Evolutionary conservation across 2,888 invertebrate genomes (phyloP).

Genomic region (Limnephilus auricula): DNA sequence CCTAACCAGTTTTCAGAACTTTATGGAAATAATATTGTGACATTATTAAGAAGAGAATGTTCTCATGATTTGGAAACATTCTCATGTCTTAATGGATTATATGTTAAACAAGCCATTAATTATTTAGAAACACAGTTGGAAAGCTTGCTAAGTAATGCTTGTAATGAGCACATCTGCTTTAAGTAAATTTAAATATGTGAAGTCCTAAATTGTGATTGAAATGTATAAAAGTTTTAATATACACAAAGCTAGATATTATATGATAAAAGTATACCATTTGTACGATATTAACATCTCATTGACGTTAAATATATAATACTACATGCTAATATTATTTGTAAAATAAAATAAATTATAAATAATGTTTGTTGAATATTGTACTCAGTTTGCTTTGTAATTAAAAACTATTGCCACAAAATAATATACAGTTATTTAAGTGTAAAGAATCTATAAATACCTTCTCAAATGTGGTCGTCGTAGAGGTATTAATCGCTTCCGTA

Average conservation of each 20-base stretch:
- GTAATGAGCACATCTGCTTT: slow-evolving; percentile 27
- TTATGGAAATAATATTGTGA: not conserved
- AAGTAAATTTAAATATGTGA: slow-evolving; percentile 41
- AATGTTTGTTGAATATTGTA: slow-evolving; percentile 24
- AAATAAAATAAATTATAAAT: not conserved
- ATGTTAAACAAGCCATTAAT: not conserved
- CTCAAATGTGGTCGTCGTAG: not conserved
- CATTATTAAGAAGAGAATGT: not conserved
- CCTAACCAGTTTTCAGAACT: not conserved
- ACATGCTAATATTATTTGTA: not conserved
- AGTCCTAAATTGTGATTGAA: slow-evolving; percentile 13
- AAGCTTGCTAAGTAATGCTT: slow-evolving; percentile 33
- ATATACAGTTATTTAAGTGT: not conserved
- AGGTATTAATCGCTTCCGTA: not conserved
- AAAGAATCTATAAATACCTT: not conserved
- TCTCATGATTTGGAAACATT: not conserved
- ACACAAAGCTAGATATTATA: not conserved
- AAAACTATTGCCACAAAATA: not conserved
- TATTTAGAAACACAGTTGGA: not conserved
- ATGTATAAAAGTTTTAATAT: slow-evolving; percentile 11
- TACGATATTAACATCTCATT: not conserved
- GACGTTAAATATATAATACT: not conserved
- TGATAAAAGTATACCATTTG: slow-evolving; percentile 23
- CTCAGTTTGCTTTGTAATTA: not conserved
- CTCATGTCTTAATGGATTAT: not conserved